phyloP scores from a whole-genome alignment of 2,797 vertebrate genomes.

The Chelmon rostratus region DNA sequence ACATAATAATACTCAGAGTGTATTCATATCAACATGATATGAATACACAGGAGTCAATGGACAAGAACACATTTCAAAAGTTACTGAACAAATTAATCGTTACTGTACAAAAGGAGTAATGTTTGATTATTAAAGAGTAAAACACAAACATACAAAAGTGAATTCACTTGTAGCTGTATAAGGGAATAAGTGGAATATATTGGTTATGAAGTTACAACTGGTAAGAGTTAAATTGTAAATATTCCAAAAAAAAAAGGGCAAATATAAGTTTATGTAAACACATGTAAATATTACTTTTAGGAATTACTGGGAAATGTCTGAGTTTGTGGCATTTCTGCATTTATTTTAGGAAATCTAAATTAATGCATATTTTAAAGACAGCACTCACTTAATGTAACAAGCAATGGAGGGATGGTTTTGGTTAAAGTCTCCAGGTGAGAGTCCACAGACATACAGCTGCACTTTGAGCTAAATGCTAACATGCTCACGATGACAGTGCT shows the following conservation, averaged over 20 bases:
- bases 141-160: background rate
- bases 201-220: no score
- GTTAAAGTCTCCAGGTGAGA: no score
- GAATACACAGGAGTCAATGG: background rate
- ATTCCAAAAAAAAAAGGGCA: background rate
- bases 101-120: background rate
- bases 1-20: slow-evolving; percentile 7
- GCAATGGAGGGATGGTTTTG: background rate
- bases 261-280: no score
- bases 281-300: background rate
- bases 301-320: background rate
- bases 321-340: background rate
- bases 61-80: background rate
- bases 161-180: background rate
- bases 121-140: background rate
- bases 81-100: background rate
- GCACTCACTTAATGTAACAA: background rate
- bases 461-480: background rate
- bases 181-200: no score
- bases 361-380: background rate
- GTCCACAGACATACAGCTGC: no score
- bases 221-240: background rate
- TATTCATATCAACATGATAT: slow-evolving; percentile 29
- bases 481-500: background rate
- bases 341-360: background rate